Base-by-base conservation (phyloP, 2,888 invertebrate genomes). In the Brachypterus glaber region DNA sequence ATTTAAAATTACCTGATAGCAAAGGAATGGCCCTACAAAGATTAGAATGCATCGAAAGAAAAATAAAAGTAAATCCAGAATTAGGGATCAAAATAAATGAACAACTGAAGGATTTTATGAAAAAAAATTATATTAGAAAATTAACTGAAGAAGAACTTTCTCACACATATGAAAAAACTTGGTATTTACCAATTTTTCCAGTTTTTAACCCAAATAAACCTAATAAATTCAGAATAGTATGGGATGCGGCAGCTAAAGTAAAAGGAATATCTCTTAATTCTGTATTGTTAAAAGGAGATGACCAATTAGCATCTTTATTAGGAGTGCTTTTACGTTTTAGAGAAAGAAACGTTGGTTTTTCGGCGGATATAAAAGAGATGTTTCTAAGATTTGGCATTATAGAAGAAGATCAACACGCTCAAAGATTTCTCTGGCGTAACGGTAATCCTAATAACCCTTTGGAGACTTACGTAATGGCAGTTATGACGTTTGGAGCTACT, bases 241-340 rank as follows among this genome's bases (percentile, higher is more conserved):
- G 49, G 30, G 58, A 60, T 41, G 59, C 59, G 3, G 57, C 57
- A 1, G 57, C 54, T 3, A 49, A 42, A 14, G 44, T 39, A 9
- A 17, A 49, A 2, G 53, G 52, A 3, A 27, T 43, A 3, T 50
- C 48, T 2, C 37, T 60, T 5, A 61, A 61, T 37, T 52, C 52
- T 7, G 2, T 48, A 39, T n/a, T 64, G 4, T 18, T 60, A 3
- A 49, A 46, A 13, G 60, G 60, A 1, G 49, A 60, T 3, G n/a
- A n/a, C n/a, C n/a, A n/a, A n/a, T n/a, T n/a, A n/a, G n/a, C n/a
- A n/a, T n/a, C n/a, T n/a, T 39, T 65, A 27, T 37, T 54, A 1
- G 57, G 58, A 3, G 54, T 63, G 1, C 30, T 64, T 30, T 48
- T 58, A 40, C 52, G 58, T 1, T 66, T 64, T 39, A 39, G 63